Evolutionary conservation across 2,113 vertebrate species (phyloP).

Genomic region (Jacana jacana): DNA sequence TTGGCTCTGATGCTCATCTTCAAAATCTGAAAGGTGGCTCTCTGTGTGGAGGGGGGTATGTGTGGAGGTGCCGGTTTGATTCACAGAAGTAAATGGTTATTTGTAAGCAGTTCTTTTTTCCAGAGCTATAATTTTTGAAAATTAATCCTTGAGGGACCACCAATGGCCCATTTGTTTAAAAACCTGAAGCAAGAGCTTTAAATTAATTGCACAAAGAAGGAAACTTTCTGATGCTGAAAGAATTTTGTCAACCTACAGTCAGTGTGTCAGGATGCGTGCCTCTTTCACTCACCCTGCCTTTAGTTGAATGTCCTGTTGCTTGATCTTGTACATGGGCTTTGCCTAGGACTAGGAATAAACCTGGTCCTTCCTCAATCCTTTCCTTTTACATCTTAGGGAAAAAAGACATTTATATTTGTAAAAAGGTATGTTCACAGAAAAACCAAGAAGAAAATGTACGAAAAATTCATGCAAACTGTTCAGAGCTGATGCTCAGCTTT

Average conservation of each 20-base stretch:
- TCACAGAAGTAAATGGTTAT: not conserved
- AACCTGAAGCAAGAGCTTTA: constrained; percentile 17
- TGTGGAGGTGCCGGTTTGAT: not conserved
- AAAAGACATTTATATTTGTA: not conserved
- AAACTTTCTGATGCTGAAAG: constrained; percentile 12
- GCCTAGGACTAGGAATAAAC: not conserved
- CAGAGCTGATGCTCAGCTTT: not conserved
- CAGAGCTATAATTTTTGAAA: not conserved
- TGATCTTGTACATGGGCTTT: not conserved
- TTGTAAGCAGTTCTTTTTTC: not conserved
- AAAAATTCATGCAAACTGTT: not conserved
- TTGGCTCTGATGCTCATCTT: not conserved
- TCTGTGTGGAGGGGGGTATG: not conserved
- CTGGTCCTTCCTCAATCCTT: not conserved
- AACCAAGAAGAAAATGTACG: not conserved
- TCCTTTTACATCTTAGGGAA: not conserved
- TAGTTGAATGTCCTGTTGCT: not conserved
- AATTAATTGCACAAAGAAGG: not conserved
- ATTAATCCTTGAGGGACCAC: not conserved
- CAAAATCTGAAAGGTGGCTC: not conserved
- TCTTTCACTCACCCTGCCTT: not conserved
- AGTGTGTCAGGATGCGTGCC: not conserved
- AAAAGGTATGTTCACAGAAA: not conserved
- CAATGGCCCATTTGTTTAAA: not conserved
- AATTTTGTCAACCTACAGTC: not conserved